phyloP scores from a whole-genome alignment of 1,140 invertebrate species.

The Drosophila mayri region DNA sequence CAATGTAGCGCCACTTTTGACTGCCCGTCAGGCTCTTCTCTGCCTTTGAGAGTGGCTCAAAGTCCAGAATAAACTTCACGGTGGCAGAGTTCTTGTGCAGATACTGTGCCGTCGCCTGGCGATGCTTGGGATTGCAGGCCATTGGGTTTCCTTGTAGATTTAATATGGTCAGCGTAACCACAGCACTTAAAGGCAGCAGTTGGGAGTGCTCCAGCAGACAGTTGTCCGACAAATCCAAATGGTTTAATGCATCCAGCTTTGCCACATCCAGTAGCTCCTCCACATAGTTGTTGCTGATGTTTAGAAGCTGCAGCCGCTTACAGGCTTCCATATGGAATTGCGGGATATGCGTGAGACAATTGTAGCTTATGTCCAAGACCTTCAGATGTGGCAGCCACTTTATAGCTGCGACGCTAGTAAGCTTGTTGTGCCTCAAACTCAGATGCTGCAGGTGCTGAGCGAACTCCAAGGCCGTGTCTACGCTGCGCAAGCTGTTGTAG shows the following conservation, averaged over 20 bases:
- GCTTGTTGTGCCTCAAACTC: conserved; percentile 88
- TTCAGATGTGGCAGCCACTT: conserved; percentile 87
- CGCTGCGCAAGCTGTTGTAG: conserved; percentile 86
- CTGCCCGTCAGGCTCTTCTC: conserved; percentile 86
- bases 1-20: conserved; percentile 60
- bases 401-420: conserved; percentile 85
- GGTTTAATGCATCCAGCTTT: conserved; percentile 86
- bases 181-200: conserved; percentile 86
- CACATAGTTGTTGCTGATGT: conserved; percentile 87
- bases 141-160: conserved; percentile 88
- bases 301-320: conserved; percentile 85
- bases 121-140: conserved; percentile 87
- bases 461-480: conserved; percentile 87
- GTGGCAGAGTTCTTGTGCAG: conserved; percentile 86
- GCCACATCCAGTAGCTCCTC: conserved; percentile 85
- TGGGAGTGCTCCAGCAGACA: conserved; percentile 87
- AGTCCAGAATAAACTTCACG: conserved; percentile 87
- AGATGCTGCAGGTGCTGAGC: conserved; percentile 87
- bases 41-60: conserved; percentile 85
- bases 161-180: conserved; percentile 86
- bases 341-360: conserved; percentile 87
- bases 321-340: conserved; percentile 86
- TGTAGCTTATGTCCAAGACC: conserved; percentile 88
- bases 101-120: conserved; percentile 86
- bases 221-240: conserved; percentile 88